Percentiles rank a stretch among this genome's conserved stretches.
phyloP scores from a whole-genome alignment of 2,888 invertebrate species.

The Congeria kusceri region DNA sequence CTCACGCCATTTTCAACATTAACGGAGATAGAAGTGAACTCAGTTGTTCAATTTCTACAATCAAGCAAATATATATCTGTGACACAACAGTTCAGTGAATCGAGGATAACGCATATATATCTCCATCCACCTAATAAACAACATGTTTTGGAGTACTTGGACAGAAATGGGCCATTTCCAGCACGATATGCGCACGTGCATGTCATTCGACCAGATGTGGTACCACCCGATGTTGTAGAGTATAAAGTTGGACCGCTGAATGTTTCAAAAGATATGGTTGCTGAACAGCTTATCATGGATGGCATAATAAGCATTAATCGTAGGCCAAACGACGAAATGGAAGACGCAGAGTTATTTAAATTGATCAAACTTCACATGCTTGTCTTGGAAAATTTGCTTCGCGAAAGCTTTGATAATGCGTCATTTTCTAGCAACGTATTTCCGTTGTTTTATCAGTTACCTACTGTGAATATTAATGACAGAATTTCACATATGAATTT shows the following conservation, averaged over 20 bases:
- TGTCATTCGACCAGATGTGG: conserved; percentile 38
- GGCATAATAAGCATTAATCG: conserved; percentile 49
- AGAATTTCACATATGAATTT: conserved; percentile 35
- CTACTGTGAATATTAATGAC: conserved; percentile 36
- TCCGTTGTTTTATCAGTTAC: conserved; percentile 27
- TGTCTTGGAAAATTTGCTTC: conserved; percentile 27
- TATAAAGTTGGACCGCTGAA: conserved; percentile 64
- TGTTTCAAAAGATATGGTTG: conserved; percentile 2
- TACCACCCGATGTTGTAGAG: conserved; percentile 52
- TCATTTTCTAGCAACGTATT: conserved; percentile 16
- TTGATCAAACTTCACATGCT: conserved; percentile 13
- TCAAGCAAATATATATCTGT: background rate
- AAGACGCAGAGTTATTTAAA: conserved; percentile 23
- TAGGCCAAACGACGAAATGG: conserved; percentile 50
- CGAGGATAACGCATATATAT: conserved; percentile 39
- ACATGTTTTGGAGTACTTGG: conserved; percentile 42
- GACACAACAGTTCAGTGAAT: conserved; percentile 7
- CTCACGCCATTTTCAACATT: conserved; percentile 41
- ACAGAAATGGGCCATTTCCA: conserved; percentile 51
- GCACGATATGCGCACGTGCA: conserved; percentile 56
- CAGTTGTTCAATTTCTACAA: background rate
- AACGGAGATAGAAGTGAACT: conserved; percentile 41
- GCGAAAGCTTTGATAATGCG: conserved; percentile 63
- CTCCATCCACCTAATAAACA: conserved; percentile 38
- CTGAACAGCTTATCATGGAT: conserved; percentile 19